Evolutionary conservation across 37 sponge, comb jelly and placozoan species (phyloP).

Genomic region (Chondrosia reniformis): DNA sequence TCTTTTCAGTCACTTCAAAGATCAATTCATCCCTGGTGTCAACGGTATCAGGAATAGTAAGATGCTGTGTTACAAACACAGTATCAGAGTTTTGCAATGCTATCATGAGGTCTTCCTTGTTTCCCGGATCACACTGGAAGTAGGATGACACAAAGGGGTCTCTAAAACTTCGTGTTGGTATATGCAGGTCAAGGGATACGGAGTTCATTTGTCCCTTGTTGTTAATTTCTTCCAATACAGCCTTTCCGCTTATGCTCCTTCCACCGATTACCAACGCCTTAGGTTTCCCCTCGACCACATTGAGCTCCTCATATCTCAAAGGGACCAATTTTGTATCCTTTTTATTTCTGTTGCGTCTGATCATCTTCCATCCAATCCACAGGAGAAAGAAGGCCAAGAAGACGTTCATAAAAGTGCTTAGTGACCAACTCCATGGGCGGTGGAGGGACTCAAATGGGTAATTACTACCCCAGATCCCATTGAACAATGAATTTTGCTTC

Average conservation of each 20-base stretch:
- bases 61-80: neutral
- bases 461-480: neutral
- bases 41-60: neutral
- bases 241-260: neutral
- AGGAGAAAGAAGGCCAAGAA: slow-evolving; percentile 31
- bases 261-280: slow-evolving; percentile 6
- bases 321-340: neutral
- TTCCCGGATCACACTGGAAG: slow-evolving; percentile 11
- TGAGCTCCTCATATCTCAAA: neutral
- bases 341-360: neutral
- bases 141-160: neutral
- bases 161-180: neutral
- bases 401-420: slow-evolving; percentile 54
- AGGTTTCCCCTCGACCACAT: neutral
- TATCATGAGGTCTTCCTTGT: neutral
- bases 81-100: neutral
- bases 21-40: neutral
- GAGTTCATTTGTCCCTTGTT: neutral
- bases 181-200: neutral
- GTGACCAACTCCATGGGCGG: slow-evolving; percentile 76
- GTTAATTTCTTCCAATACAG: neutral
- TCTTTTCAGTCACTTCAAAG: neutral
- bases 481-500: neutral
- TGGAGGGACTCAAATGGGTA: slow-evolving; percentile 60
- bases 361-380: neutral